A percentile compares a stretch with the other conserved stretches of the same genome.
Conservation (phyloP, 2,888 invertebrate genomes). For the Diadegma fenestrale region DNA sequence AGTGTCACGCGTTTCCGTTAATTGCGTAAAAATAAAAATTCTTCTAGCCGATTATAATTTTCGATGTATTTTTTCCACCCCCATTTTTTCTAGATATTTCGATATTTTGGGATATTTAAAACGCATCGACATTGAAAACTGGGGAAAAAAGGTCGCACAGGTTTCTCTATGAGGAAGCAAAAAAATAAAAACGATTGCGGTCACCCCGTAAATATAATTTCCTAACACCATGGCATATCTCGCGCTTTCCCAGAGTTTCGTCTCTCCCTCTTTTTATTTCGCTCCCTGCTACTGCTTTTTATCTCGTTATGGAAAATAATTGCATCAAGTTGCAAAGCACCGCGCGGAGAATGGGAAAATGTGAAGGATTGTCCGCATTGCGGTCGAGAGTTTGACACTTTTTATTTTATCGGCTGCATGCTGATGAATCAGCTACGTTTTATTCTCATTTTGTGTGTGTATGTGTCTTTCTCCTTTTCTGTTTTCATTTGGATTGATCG, state of each 20-base stretch:
- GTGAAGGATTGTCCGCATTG: constrained; percentile 57
- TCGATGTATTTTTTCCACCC: not conserved
- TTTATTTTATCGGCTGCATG: constrained; percentile 54
- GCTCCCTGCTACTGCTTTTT: constrained; percentile 37
- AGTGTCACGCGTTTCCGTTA: not conserved
- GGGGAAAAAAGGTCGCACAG: too few species aligned
- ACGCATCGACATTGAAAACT: too few species aligned
- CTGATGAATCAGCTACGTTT: constrained; percentile 36
- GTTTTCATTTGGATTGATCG: constrained; percentile 4
- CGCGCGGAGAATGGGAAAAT: constrained; percentile 44
- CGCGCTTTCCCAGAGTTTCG: constrained; percentile 18
- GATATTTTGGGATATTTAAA: too few species aligned
- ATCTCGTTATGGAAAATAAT: constrained; percentile 58
- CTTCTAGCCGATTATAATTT: not conserved
- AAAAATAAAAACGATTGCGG: not conserved
- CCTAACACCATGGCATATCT: constrained; percentile 17
- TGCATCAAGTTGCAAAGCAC: constrained; percentile 55
- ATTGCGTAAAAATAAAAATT: not conserved
- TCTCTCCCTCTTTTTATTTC: constrained; percentile 26
- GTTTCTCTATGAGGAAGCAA: too few species aligned
- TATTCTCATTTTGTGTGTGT: not conserved
- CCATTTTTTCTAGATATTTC: too few species aligned
- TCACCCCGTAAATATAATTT: constrained; percentile 25
- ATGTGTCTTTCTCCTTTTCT: not conserved
- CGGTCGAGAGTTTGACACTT: constrained; percentile 58